Evolutionary conservation across 2,113 vertebrate species (phyloP).

Genomic region (Siniperca knerii): DNA sequence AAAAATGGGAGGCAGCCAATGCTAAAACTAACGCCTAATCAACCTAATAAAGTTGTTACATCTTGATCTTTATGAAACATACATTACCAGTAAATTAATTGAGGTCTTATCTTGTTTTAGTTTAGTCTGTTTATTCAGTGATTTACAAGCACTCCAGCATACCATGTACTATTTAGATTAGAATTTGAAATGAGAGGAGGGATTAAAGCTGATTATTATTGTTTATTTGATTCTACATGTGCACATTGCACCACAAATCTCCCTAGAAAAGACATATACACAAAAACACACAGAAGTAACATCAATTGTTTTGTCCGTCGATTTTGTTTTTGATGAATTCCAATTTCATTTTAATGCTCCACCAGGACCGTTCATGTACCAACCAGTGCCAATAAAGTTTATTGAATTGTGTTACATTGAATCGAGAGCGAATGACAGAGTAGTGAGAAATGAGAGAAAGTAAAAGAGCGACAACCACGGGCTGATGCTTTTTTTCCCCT

Average conservation of each 20-base stretch:
- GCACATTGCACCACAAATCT: slow-evolving; percentile 13
- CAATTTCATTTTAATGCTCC: slow-evolving; percentile 54
- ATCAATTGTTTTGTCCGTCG: background rate
- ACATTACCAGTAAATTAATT: background rate
- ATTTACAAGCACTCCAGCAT: slow-evolving; percentile 20
- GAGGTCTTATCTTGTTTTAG: background rate
- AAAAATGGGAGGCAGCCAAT: background rate
- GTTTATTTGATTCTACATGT: slow-evolving; percentile 35
- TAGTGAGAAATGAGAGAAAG: slow-evolving; percentile 21
- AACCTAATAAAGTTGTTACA: background rate
- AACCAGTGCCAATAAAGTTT: slow-evolving; percentile 33
- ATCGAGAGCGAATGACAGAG: slow-evolving; percentile 23
- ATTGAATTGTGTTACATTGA: slow-evolving; percentile 25
- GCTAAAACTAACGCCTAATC: background rate
- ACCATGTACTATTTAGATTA: slow-evolving; percentile 19
- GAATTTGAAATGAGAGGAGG: slow-evolving; percentile 31
- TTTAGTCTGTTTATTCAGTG: slow-evolving; percentile 17
- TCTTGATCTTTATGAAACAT: slow-evolving; percentile 11
- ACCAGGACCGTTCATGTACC: slow-evolving; percentile 20
- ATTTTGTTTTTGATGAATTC: slow-evolving; percentile 54
- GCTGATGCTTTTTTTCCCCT: slow-evolving; percentile 16
- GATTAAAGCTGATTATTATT: slow-evolving; percentile 40
- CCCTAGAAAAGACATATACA: slow-evolving; percentile 18
- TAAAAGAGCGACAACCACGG: slow-evolving; percentile 13
- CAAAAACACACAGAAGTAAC: slow-evolving; percentile 10